These are phyloP conservation scores for Diploscapter pachys DNA, from an alignment of 1,140 invertebrate genomes.

Conservation along the genomic window DNA sequence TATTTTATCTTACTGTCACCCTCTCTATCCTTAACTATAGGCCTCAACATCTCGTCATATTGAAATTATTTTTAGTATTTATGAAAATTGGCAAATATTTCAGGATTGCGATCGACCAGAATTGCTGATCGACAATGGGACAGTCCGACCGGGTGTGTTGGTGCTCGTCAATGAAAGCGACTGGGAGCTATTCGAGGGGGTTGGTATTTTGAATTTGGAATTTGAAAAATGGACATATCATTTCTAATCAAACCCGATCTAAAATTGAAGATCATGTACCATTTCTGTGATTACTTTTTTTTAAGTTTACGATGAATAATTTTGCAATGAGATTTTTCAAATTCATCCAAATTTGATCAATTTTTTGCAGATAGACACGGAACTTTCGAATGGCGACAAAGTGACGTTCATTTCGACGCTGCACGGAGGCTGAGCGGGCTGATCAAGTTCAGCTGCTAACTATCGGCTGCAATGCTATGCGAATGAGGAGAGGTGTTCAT, in stretches of 20 bases:
- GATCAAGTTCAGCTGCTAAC: too few species aligned
- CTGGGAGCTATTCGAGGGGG: constrained; percentile 18
- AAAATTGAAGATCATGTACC: too few species aligned
- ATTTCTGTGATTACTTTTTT: too few species aligned
- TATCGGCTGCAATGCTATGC: too few species aligned
- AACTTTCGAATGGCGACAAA: constrained; percentile 1
- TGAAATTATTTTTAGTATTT: not conserved
- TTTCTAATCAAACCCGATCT: too few species aligned
- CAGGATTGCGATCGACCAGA: constrained; percentile 15
- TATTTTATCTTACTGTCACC: not conserved
- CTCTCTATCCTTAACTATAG: not conserved
- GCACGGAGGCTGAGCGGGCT: constrained; percentile 12
- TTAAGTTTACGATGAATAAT: too few species aligned
- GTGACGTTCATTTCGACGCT: constrained; percentile 24
- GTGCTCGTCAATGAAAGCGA: constrained; percentile 24
- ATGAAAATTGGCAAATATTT: constrained; percentile 7
- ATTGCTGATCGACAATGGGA: constrained; percentile 9
- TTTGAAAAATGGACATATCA: too few species aligned
- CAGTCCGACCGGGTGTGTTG: constrained; percentile 16
- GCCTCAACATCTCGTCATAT: not conserved
- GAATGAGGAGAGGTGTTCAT: too few species aligned
- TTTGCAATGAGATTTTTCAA: too few species aligned
- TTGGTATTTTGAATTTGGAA: too few species aligned
- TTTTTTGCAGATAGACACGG: not conserved
- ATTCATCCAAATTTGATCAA: too few species aligned